Conservation (phyloP, 1,140 invertebrate species). For the Hestina assimilis region DNA sequence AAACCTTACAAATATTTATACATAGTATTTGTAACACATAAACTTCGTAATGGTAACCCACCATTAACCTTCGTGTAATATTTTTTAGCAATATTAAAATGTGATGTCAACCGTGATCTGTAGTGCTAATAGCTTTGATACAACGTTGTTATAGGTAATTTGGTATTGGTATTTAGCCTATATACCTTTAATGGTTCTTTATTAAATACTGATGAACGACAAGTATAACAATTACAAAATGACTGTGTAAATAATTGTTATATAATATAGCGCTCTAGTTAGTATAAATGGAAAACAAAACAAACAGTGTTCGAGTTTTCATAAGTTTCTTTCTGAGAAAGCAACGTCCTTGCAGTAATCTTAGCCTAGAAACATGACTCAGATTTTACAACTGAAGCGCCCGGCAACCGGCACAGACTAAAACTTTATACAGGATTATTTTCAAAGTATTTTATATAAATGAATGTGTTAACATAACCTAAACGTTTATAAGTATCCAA, state of each 20-base stretch:
- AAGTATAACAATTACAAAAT: no score
- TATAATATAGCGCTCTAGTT: not conserved
- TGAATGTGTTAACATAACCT: slow-evolving; percentile 20
- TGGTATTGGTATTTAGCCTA: no score
- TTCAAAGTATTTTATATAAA: slow-evolving; percentile 38
- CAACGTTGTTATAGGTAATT: no score
- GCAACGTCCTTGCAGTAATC: slow-evolving; percentile 60
- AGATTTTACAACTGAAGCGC: slow-evolving; percentile 42
- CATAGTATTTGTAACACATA: no score
- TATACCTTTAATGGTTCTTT: no score
- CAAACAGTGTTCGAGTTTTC: slow-evolving; percentile 28
- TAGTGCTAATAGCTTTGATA: no score
- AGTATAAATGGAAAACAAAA: slow-evolving; percentile 9
- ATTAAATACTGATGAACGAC: no score
- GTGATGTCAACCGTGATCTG: no score
- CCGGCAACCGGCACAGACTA: slow-evolving; percentile 54
- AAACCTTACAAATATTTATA: no score
- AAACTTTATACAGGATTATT: slow-evolving; percentile 36
- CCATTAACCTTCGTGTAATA: no score
- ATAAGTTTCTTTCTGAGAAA: slow-evolving; percentile 37
- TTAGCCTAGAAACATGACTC: slow-evolving; percentile 57
- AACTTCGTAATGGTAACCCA: no score
- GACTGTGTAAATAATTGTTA: slow-evolving; percentile 6
- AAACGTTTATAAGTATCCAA: not conserved
- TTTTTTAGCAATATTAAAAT: no score